These are phyloP conservation scores for Glyphotaelius pellucidus DNA, from an alignment of 2,888 invertebrate genomes.

Conservation along the genomic window DNA sequence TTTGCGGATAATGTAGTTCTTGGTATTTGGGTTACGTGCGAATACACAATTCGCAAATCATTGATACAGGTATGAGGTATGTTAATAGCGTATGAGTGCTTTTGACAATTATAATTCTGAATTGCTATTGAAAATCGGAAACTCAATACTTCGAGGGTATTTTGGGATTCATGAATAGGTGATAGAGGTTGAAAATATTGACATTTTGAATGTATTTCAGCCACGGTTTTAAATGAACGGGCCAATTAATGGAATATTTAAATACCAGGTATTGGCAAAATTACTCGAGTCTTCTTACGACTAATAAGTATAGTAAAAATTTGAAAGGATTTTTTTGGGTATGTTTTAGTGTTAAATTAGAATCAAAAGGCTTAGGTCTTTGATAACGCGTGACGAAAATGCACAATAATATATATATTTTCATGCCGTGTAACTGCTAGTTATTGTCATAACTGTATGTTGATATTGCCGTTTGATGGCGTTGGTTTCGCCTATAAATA, in stretches of 20 bases:
- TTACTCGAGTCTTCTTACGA: neutral
- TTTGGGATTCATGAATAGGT: neutral
- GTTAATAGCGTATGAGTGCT: neutral
- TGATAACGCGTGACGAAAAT: neutral
- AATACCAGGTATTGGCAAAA: neutral
- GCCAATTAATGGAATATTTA: neutral
- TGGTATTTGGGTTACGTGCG: neutral
- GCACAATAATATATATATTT: neutral
- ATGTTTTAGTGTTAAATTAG: neutral
- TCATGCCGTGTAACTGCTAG: neutral
- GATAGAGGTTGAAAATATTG: neutral
- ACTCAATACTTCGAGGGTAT: neutral
- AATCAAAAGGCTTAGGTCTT: neutral
- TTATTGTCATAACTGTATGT: neutral
- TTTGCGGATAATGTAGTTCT: neutral
- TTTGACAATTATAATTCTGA: neutral
- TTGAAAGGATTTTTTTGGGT: neutral
- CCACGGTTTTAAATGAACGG: neutral
- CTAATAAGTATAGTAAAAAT: neutral
- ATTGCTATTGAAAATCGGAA: neutral
- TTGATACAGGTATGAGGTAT: neutral
- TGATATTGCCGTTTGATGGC: no score
- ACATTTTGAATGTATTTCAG: neutral
- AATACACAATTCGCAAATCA: neutral
- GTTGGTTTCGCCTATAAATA: no score